These are phyloP conservation scores for Brachyhypopomus occidentalis DNA, from an alignment of 2,113 vertebrate species.

Conservation along the genomic window DNA sequence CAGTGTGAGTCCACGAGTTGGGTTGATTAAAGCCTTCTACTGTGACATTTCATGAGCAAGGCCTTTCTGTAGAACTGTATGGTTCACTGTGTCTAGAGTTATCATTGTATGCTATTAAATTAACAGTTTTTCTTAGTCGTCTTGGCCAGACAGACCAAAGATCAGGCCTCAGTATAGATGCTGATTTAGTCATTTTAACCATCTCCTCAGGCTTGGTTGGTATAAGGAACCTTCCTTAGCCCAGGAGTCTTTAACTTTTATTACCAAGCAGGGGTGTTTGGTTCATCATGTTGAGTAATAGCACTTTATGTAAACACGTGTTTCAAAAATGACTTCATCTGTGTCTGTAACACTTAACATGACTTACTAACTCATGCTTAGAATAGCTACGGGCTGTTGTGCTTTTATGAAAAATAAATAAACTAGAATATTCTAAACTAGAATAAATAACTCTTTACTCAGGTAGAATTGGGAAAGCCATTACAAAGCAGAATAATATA, in stretches of 20 bases:
- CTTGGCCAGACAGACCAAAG: conserved; percentile 59
- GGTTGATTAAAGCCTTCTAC: conserved; percentile 34
- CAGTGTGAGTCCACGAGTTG: not conserved
- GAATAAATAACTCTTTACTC: conserved; percentile 74
- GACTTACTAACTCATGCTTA: conserved; percentile 66
- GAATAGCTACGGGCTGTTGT: conserved; percentile 75
- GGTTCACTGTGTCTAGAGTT: conserved; percentile 38
- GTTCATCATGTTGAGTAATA: conserved; percentile 71
- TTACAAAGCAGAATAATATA: conserved; percentile 63
- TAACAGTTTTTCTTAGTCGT: conserved; percentile 14
- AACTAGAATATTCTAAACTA: no score
- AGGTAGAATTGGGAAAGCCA: conserved; percentile 79
- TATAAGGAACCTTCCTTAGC: conserved; percentile 17
- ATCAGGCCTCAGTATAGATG: conserved; percentile 49
- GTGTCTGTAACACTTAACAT: conserved; percentile 64
- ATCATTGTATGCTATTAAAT: conserved; percentile 11
- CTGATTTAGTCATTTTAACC: conserved; percentile 53
- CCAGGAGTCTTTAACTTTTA: conserved; percentile 22
- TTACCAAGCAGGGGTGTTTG: conserved; percentile 61
- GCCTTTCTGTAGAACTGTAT: conserved; percentile 32
- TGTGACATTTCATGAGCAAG: conserved; percentile 43
- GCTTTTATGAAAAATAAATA: conserved; percentile 60
- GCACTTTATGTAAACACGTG: conserved; percentile 78
- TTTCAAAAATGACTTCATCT: conserved; percentile 65
- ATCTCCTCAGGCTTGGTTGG: conserved; percentile 54